These are phyloP conservation scores for Pocillopora meandrina DNA, from an alignment of 92 coral and sea anemone genomes.

Conservation along the genomic window DNA sequence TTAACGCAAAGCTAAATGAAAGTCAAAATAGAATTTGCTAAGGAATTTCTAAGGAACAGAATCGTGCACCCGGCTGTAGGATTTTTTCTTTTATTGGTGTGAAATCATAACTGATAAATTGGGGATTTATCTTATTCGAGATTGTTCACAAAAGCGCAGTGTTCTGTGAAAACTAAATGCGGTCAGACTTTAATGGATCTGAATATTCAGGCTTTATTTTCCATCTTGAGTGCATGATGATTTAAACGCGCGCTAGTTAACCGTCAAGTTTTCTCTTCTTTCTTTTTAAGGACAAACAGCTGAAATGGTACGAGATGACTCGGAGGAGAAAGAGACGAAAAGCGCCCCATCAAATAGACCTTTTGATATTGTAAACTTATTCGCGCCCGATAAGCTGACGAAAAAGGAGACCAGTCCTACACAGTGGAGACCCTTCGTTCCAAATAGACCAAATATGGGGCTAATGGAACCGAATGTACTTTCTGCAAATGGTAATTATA, in stretches of 20 bases:
- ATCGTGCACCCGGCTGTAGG: neutral
- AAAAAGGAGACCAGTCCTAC: constrained; percentile 41
- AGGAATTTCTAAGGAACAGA: constrained; percentile 11
- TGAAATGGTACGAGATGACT: constrained; percentile 32
- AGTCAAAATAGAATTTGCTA: neutral
- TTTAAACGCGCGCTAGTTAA: constrained; percentile 27
- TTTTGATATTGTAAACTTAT: constrained; percentile 87
- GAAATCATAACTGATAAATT: neutral
- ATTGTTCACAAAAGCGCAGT: neutral
- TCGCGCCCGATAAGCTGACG: constrained; percentile 69
- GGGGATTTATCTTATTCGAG: neutral
- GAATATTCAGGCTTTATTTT: neutral
- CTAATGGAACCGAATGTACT: constrained; percentile 38
- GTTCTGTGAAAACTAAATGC: constrained; percentile 4
- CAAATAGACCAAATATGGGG: constrained; percentile 18
- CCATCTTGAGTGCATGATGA: constrained; percentile 22
- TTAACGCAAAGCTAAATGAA: neutral
- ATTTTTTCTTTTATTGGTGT: neutral
- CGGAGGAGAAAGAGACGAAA: constrained; percentile 26
- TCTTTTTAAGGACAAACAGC: constrained; percentile 37
- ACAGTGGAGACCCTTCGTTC: constrained; percentile 27
- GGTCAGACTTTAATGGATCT: constrained; percentile 3
- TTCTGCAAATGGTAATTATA: constrained; percentile 48
- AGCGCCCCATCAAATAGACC: constrained; percentile 67
- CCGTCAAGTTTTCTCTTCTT: constrained; percentile 4